Evolutionary conservation across 2,888 invertebrate genomes (phyloP), one percentile per base, ranked within the genome.

Genomic region (Sceliomorpha sp.): DNA sequence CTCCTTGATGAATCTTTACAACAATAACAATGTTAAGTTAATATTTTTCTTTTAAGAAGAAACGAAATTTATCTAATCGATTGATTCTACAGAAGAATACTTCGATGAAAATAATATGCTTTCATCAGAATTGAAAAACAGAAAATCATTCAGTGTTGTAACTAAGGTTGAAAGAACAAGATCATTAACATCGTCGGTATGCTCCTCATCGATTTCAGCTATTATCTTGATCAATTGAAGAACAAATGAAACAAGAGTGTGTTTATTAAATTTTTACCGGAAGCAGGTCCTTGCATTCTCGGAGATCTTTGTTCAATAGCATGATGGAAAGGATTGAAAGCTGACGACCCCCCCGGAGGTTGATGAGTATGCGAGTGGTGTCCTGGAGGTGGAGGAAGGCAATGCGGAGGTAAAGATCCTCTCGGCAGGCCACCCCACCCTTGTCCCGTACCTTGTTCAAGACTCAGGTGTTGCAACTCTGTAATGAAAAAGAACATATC

Each of bases 291-390:
- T 45, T 87, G 77, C 40, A 87, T 63, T 69, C 86, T 81, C 34
- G 87, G 87, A 27, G 87, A 87, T 75, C 87, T 83, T 66, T 87
- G 85, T 62, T 87, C 88, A 63, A 86, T 85, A 29, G 81, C 78
- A 45, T 88, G 87, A 66, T 87, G 87, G 68, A 88, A 88, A 64
- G 87, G 87, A 70, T 88, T 88, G 75, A 88, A 88, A 53, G 88
- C 87, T 51, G 88, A 88, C 42, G 84, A 82, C 32, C 68, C 79
- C 45, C 79, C 76, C 48, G 84, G 72, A 13, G 84, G 81, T 32
- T 83, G 80, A 68, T 85, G 86, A 68, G 83, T 74, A 68, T 84
- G 84, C 62, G 84, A 79, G 67, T 81, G 84, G 72, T 82, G 83
- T 74, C 81, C 81, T 12, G 84, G 87, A 15, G 88, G 88, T 40